phyloP scores from a whole-genome alignment of 2,797 vertebrate genomes.

The Glyptemys insculpta region DNA sequence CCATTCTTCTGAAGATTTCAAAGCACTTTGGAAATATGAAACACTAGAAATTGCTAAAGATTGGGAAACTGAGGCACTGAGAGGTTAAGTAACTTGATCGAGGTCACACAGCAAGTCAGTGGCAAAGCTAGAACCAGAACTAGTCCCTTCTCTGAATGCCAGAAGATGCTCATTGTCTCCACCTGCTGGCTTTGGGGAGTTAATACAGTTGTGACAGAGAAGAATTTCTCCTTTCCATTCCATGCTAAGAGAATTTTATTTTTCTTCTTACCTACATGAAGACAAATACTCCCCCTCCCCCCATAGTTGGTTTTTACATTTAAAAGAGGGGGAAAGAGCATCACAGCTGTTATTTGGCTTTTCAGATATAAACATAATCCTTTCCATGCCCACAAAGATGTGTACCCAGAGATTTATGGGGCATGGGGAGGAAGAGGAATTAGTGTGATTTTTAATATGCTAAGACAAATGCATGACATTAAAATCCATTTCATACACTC shows the following conservation, averaged over 20 bases:
- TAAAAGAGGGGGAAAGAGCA: not conserved
- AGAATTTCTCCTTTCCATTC: not conserved
- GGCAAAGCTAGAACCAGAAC: not conserved
- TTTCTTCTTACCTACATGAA: not conserved
- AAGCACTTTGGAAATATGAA: not conserved
- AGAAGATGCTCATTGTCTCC: conserved; percentile 30
- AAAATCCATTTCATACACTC: not conserved
- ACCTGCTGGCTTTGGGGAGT: not conserved
- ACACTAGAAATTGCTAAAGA: fast-evolving
- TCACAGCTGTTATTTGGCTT: not conserved
- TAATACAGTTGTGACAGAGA: not conserved
- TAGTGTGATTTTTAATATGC: not conserved
- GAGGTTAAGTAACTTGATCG: not conserved
- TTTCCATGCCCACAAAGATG: not conserved
- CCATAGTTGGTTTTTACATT: not conserved
- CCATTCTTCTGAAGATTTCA: not conserved
- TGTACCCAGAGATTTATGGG: not conserved
- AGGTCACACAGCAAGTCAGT: conserved; percentile 3
- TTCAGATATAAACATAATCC: not conserved
- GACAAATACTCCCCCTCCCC: not conserved
- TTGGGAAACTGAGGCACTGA: not conserved
- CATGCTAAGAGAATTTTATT: not conserved
- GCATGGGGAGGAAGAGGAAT: not conserved
- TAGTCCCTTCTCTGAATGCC: conserved; percentile 15
- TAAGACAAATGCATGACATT: fast-evolving